Base-by-base conservation (phyloP, 2,888 invertebrate species). In the Branchinecta sandiegonensis region DNA sequence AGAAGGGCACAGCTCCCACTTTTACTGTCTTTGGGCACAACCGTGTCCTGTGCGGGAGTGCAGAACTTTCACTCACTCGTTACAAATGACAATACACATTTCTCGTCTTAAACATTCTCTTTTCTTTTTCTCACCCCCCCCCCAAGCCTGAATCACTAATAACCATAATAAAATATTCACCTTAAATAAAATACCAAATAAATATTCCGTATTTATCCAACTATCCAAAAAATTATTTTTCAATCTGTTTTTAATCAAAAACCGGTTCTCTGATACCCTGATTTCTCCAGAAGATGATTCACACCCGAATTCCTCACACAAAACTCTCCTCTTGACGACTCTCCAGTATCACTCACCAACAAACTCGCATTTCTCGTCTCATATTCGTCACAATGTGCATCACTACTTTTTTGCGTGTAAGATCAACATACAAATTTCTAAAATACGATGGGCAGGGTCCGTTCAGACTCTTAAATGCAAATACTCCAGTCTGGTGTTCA, bases 351-450 rank as follows among this genome's bases (percentile, higher is more conserved):
- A 23, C 23, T 23, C 23, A 23, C 23, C 23, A 23, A 23, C 23
- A 23, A 23, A 23, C 23, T 23, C 23, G 23, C n/a, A 50, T 50
- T 50, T 50, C 50, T 50, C 50, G 50, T 50, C 50, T 50, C 50
- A 50, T 50, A 50, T n/a, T 50, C 13, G 13, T 13, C 2, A n/a
- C 2, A 50, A 50, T 50, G 50, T 13, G n/a, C 50, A 50, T n/a
- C n/a, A n/a, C n/a, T n/a, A n/a, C n/a, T n/a, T n/a, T n/a, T n/a
- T n/a, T n/a, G n/a, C n/a, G n/a, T n/a, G n/a, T n/a, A n/a, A n/a
- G 50, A 50, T 50, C 50, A 50, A 50, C 50, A 50, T n/a, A 50
- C 13, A 50, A 50, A 50, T 50, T 50, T 50, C 50, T 50, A 50
- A 13, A 50, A 50, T 50, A 50, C n/a, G n/a, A 50, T 13, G 50